Evolutionary conservation across 2,113 vertebrate species (phyloP).

Genomic region (Muntiacus reevesi): DNA sequence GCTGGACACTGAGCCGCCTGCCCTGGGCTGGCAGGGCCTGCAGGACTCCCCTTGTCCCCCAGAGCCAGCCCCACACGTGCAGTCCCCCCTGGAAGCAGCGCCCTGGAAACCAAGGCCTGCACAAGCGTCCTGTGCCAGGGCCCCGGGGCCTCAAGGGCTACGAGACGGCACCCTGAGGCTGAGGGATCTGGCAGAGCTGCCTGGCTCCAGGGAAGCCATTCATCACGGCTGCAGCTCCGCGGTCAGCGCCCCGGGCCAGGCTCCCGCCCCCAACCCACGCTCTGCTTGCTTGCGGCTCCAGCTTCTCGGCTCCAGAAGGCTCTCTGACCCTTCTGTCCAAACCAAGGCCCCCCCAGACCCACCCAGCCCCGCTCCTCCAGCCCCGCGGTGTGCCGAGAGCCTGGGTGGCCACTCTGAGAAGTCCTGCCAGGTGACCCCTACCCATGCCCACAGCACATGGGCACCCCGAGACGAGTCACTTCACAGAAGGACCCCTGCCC

Average conservation of each 20-base stretch:
- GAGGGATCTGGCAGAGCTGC: not conserved
- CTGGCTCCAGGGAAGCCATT: not conserved
- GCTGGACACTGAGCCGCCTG: not conserved
- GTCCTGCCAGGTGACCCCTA: no score
- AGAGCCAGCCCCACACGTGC: not conserved
- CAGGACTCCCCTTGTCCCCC: not conserved
- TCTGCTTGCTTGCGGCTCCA: not conserved
- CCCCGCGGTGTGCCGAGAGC: fast-evolving
- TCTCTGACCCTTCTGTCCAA: not conserved
- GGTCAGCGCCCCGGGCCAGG: not conserved
- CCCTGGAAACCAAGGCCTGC: not conserved
- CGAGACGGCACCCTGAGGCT: not conserved
- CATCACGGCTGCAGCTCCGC: not conserved
- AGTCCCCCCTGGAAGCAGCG: not conserved
- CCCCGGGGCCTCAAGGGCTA: not conserved
- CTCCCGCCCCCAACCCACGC: not conserved
- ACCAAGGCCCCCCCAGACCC: no score
- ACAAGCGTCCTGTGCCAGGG: not conserved
- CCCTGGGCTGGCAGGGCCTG: not conserved
- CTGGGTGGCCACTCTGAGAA: fast-evolving
- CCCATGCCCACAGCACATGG: not conserved
- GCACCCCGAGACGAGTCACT: not conserved
- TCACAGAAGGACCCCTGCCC: not conserved
- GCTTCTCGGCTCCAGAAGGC: not conserved
- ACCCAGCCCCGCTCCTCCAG: fast-evolving